Base-by-base conservation (phyloP, 64 coral and sea anemone genomes). In the Montipora sp. region DNA sequence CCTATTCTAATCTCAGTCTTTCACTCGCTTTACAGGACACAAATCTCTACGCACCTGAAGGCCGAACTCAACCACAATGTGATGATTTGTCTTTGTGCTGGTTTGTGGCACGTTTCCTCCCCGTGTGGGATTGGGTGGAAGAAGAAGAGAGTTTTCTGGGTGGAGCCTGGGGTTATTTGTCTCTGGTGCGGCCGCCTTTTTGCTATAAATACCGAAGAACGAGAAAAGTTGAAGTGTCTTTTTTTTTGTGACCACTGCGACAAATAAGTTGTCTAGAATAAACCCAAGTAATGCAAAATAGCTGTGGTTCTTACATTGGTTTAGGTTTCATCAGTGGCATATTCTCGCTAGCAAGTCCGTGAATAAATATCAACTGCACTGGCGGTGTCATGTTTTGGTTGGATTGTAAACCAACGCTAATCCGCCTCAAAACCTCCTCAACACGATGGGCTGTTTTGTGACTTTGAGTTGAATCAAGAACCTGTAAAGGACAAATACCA, bases 51-150 rank as follows among this genome's bases (percentile, higher is more conserved):
- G 47, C 58, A 98, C 97, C 94, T 98, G 97, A 59, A 98, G 80
- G 1, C 94, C 97, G 83, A 98, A 98, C 82, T 95, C 89, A 1
- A 98, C 84, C 5, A 98, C 36, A 80, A 98, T 63, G 79, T 98
- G 94, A 15, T 92, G 88, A 70, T 98, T 98, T 10, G 97, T 95
- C 51, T 93, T 91, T 5, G 78, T 49, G 77, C 79, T 95, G 7
- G 78, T 75, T 45, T 77, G 91, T 4, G 97, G 97, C 27, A 80
- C 69, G 44, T 94, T 98, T 36, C 91, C 88, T 46, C 91, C 92
- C n/a, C 97, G 92, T 59, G 70, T 51, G 10, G 94, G 94, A 77
- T 65, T 51, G 11, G 84, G 27, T 59, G 88, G 78, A 7, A 98
- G 49, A 8, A 96, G 77, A 36, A 84, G 88, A 27, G 91, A 93